Evolutionary conservation across 2,888 invertebrate species (phyloP).

Genomic region (Hedya salicella): DNA sequence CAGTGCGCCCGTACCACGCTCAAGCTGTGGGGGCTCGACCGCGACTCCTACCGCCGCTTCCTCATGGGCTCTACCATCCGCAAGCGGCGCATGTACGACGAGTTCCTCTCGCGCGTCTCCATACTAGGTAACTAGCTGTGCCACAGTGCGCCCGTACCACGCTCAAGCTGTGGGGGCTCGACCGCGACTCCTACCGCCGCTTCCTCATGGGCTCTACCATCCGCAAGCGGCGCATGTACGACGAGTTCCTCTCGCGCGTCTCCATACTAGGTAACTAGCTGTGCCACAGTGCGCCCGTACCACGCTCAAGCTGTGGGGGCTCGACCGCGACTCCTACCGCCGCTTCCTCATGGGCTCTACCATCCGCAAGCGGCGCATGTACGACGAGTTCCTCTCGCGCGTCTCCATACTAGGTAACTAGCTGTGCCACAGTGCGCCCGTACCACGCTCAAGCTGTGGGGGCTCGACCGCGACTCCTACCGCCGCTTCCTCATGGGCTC

Average conservation of each 20-base stretch:
- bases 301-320: conserved; percentile 17
- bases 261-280: conserved; percentile 91
- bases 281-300: too few species aligned
- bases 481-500: conserved; percentile 97
- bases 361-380: conserved; percentile 99
- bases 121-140: conserved; percentile 88
- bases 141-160: conserved; percentile 93
- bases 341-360: conserved; percentile 94
- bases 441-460: conserved; percentile 91
- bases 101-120: conserved; percentile 98
- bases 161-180: conserved; percentile 99
- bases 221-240: conserved; percentile 99
- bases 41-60: conserved; percentile 97
- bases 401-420: conserved; percentile 95
- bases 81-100: conserved; percentile 99
- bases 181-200: conserved; percentile 98
- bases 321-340: too few species aligned
- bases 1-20: conserved; percentile 96
- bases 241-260: conserved; percentile 98
- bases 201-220: conserved; percentile 86
- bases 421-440: too few species aligned
- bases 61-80: conserved; percentile 98
- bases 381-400: conserved; percentile 98
- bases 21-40: conserved; percentile 99
- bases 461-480: conserved; percentile 99